Percentiles rank a stretch among this genome's conserved stretches.
Evolutionary conservation across 2,797 vertebrate species (phyloP).

Genomic region (Acomys russatus): DNA sequence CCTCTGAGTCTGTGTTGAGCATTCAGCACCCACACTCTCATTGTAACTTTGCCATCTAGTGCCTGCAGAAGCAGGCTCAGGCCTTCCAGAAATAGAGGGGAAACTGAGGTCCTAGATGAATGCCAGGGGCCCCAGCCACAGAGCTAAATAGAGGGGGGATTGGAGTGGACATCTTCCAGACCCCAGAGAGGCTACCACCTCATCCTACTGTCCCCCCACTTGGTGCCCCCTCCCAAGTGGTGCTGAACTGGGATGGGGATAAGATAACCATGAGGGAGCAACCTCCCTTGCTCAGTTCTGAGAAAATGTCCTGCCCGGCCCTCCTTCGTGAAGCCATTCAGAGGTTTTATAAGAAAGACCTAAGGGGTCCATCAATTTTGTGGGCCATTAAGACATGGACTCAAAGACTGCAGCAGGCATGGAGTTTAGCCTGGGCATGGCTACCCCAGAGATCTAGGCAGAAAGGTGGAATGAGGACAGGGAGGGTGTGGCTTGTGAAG

Average conservation of each 20-base stretch:
- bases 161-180: neutral
- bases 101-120: neutral
- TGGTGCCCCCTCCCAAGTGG: neutral
- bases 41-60: neutral
- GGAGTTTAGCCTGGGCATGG: neutral
- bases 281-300: rapidly evolving
- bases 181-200: neutral
- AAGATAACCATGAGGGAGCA: neutral
- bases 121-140: neutral
- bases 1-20: neutral
- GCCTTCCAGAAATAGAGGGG: neutral
- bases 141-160: neutral
- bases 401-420: neutral
- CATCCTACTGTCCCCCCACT: neutral
- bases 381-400: neutral
- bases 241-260: neutral
- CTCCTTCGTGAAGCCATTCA: neutral
- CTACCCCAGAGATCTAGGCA: neutral
- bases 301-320: neutral
- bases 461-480: neutral
- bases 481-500: neutral
- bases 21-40: neutral
- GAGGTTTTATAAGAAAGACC: neutral
- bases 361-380: neutral
- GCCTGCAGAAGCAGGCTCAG: neutral